phyloP scores from a whole-genome alignment of 2,113 vertebrate species.

The Trinectes maculatus region DNA sequence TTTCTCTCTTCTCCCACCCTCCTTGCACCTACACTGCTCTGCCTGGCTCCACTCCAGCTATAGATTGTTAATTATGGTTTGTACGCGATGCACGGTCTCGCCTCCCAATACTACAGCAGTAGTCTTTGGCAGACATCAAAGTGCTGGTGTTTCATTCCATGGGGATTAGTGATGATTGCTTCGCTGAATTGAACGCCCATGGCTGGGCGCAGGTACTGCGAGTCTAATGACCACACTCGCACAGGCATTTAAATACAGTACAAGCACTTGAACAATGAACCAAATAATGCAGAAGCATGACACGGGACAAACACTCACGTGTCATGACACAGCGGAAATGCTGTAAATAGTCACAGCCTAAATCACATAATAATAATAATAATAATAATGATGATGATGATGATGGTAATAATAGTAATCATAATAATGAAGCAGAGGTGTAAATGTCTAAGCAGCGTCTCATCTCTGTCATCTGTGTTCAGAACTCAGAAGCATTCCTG shows the following conservation, averaged over 20 bases:
- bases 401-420: neutral
- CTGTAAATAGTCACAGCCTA: constrained; percentile 8
- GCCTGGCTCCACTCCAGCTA: constrained; percentile 74
- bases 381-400: neutral
- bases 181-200: constrained; percentile 71
- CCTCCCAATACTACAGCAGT: constrained; percentile 62
- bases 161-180: constrained; percentile 76
- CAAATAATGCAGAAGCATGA: neutral
- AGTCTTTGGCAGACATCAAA: constrained; percentile 78
- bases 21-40: constrained; percentile 47
- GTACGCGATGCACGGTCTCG: constrained; percentile 59
- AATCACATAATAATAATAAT: constrained; percentile 23
- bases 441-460: constrained; percentile 12
- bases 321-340: neutral
- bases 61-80: constrained; percentile 80
- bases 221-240: constrained; percentile 55
- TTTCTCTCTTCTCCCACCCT: constrained; percentile 33
- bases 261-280: constrained; percentile 8
- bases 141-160: constrained; percentile 74
- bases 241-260: constrained; percentile 12
- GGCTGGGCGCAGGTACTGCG: constrained; percentile 69
- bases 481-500: constrained; percentile 45
- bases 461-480: constrained; percentile 38
- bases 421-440: no score
- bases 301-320: neutral